Evolutionary conservation across 2,888 invertebrate genomes (phyloP), one percentile per base, ranked within the genome.

Genomic region (Xestia xanthographa): DNA sequence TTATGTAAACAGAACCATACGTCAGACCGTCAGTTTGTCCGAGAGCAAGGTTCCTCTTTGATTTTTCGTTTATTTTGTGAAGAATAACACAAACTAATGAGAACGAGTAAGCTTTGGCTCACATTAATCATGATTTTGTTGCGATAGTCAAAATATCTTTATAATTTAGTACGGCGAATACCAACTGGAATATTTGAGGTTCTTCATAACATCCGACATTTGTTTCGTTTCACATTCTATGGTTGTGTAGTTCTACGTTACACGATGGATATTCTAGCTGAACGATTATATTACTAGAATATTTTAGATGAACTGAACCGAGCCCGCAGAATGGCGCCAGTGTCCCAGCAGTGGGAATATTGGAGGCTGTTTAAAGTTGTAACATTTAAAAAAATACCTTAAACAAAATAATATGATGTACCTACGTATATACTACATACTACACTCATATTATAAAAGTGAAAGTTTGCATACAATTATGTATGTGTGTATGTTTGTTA

Each of bases 1-100:
- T 89, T 90, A 88, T 92, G 92, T 93, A 94, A 94, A 94, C 94
- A 94, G 80, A 87, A 79, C 85, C 89, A 90, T 93, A 89, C 85
- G 88, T 93, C 91, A 92, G 91, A 88, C 87, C 38, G 77, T 34
- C 60, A 34, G 60, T 34, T 60, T 11, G 60, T 70, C 77, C 63
- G 63, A 71, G 69, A 74, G 71, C 80, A 87, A 89, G 88, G 80
- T 66, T 84, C 68, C 79, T 83, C 86, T 86, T 83, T 83, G 87
- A 87, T 85, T 86, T 85, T 87, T 78, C 63, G 81, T 88, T 87
- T 87, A 87, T 88, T 87, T 87, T 83, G 66, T 79, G 76, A 83
- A 87, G 78, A 88, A 88, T 88, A 88, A 88, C 85, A 87, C 74
- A 74, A 83, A 85, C 85, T 87, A 86, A 87, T 82, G 86, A 87